Evolutionary conservation across 2,113 vertebrate species (phyloP).

Genomic region (Periophthalmus modestus): DNA sequence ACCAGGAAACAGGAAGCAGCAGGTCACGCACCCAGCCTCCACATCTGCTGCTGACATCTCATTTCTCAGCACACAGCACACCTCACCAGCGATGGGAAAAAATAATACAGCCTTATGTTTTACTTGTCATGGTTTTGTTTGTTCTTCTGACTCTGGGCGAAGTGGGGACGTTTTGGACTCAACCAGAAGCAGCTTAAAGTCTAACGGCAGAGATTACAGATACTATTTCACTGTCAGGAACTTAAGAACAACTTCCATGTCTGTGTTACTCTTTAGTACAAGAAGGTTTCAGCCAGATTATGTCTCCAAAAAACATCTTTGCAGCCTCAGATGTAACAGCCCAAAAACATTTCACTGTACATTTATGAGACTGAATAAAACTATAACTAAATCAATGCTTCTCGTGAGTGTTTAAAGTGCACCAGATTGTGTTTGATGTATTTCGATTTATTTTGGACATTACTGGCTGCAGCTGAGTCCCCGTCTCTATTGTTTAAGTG

Average conservation of each 20-base stretch:
- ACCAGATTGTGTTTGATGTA: no score
- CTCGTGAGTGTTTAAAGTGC: no score
- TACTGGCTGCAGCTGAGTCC: no score
- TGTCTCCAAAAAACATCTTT: no score
- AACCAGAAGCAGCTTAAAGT: background rate
- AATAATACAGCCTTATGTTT: slow-evolving; percentile 1
- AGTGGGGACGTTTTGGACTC: background rate
- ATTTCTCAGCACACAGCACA: slow-evolving; percentile 26
- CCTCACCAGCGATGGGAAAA: slow-evolving; percentile 2
- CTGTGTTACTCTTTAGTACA: no score
- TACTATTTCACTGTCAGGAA: background rate
- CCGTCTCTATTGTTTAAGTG: no score
- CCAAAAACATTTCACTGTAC: no score
- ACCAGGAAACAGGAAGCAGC: slow-evolving; percentile 58
- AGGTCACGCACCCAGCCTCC: slow-evolving; percentile 18
- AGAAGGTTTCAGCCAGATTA: no score
- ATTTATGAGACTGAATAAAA: no score
- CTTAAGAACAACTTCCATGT: background rate
- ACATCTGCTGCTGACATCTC: slow-evolving; percentile 13
- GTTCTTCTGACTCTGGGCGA: background rate
- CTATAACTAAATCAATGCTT: no score
- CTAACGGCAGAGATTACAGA: background rate
- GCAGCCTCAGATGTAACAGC: no score
- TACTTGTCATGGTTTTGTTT: slow-evolving; percentile 1
- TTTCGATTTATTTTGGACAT: no score